Evolutionary conservation across 2,888 invertebrate genomes (phyloP).

Genomic region (Troilus luridus): DNA sequence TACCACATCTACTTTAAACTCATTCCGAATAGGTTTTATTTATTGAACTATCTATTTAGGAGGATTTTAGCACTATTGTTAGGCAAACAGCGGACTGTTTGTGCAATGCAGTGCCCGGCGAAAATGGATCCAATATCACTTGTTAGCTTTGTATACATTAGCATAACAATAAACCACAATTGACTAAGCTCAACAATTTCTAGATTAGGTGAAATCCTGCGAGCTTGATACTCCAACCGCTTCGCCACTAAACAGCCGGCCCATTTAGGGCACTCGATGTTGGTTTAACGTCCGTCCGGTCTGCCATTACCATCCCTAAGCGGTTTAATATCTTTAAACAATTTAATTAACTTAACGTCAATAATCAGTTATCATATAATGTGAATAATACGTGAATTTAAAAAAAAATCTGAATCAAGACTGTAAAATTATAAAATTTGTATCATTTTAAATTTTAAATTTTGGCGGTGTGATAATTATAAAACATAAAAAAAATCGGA

Average conservation of each 20-base stretch:
- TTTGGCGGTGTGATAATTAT: too few relatives aligned
- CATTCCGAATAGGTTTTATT: not conserved
- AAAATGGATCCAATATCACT: constrained; percentile 33
- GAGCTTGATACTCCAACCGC: not conserved
- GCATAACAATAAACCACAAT: constrained; percentile 48
- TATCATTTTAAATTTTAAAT: too few relatives aligned
- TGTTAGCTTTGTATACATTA: constrained; percentile 36
- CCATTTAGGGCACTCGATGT: not conserved
- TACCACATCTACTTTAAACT: not conserved
- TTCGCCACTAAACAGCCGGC: not conserved
- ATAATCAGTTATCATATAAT: too few relatives aligned
- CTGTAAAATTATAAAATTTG: too few relatives aligned
- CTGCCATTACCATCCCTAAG: not conserved
- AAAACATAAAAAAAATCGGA: too few relatives aligned
- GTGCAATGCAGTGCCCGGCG: not conserved
- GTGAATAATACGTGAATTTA: too few relatives aligned
- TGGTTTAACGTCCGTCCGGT: not conserved
- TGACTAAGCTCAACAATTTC: constrained; percentile 30
- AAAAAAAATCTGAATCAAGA: too few relatives aligned
- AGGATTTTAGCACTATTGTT: not conserved
- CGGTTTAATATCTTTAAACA: not conserved
- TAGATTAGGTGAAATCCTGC: not conserved
- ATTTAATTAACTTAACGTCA: not conserved
- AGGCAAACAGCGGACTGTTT: not conserved
- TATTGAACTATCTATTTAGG: not conserved